Evolutionary conservation across 2,797 vertebrate species (phyloP).

Genomic region (Aeoliscus strigatus): DNA sequence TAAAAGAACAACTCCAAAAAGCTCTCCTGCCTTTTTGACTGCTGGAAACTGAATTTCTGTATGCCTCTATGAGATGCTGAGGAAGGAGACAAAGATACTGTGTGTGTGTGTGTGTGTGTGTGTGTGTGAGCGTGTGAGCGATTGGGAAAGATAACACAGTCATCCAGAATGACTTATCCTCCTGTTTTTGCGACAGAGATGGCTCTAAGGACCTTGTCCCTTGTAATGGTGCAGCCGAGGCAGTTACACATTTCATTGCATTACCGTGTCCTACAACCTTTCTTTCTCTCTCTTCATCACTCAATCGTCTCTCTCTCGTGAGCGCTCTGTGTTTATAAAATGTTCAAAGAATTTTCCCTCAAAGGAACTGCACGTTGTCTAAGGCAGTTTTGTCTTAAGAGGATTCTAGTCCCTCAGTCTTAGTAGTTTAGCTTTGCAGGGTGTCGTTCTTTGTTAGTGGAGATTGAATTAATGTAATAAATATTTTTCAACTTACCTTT

Average conservation of each 20-base stretch:
- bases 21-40: no score
- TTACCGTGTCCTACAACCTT: slow-evolving; percentile 40
- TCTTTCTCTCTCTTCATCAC: slow-evolving; percentile 13
- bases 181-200: slow-evolving; percentile 36
- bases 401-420: slow-evolving; percentile 8
- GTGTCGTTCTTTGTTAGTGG: no score
- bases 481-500: no score
- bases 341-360: slow-evolving; percentile 6
- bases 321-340: slow-evolving; percentile 5
- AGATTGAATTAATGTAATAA: no score
- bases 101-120: no score
- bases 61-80: slow-evolving; percentile 36
- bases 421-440: no score
- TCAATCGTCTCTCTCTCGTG: slow-evolving; percentile 10
- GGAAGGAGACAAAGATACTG: no score
- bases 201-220: slow-evolving; percentile 28
- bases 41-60: slow-evolving; percentile 69
- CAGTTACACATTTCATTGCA: slow-evolving; percentile 58
- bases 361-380: slow-evolving; percentile 8
- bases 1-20: no score
- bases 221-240: slow-evolving; percentile 36
- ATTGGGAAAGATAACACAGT: slow-evolving; percentile 45
- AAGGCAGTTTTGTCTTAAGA: slow-evolving; percentile 5
- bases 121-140: no score
- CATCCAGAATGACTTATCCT: slow-evolving; percentile 48